Evolutionary conservation across 2,797 vertebrate genomes (phyloP).

Genomic region (Cetoscarus ocellatus): DNA sequence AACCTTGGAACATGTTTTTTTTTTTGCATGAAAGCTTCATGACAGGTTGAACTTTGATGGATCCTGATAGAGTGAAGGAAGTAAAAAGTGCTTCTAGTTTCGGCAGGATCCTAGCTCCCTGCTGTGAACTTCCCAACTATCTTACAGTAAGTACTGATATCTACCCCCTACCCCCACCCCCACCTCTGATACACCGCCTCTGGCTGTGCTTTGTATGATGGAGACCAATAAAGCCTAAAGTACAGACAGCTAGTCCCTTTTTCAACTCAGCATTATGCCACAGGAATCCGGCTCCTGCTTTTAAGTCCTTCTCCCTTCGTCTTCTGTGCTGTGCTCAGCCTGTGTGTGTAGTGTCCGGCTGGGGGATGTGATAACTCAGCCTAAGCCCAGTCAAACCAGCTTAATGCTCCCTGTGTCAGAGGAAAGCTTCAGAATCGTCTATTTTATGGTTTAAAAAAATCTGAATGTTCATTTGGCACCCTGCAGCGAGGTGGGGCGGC

Average conservation of each 20-base stretch:
- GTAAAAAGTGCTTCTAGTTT: constrained; percentile 39
- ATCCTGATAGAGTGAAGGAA: constrained; percentile 21
- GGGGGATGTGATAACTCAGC: constrained; percentile 79
- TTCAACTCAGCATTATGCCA: constrained; percentile 77
- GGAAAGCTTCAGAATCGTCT: constrained; percentile 71
- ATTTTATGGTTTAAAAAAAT: constrained; percentile 70
- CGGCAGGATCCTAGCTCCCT: constrained; percentile 41
- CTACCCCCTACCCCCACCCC: constrained; percentile 37
- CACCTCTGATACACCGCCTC: constrained; percentile 64
- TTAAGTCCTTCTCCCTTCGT: constrained; percentile 68
- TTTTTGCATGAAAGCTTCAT: constrained; percentile 4
- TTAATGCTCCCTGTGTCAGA: constrained; percentile 78
- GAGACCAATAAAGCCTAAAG: constrained; percentile 75
- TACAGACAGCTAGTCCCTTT: constrained; percentile 70
- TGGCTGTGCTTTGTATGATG: constrained; percentile 74
- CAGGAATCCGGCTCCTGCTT: constrained; percentile 75
- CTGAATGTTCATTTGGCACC: constrained; percentile 73
- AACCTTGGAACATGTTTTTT: constrained; percentile 6
- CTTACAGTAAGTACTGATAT: constrained; percentile 52
- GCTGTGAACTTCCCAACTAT: constrained; percentile 52
- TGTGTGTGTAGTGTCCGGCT: constrained; percentile 75
- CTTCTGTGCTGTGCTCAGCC: constrained; percentile 64
- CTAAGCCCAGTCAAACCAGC: constrained; percentile 78
- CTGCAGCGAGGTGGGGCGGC: constrained; percentile 66
- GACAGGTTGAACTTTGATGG: constrained; percentile 28